phyloP scores from a whole-genome alignment of 2,113 vertebrate genomes.

The Takifugu bimaculatus region DNA sequence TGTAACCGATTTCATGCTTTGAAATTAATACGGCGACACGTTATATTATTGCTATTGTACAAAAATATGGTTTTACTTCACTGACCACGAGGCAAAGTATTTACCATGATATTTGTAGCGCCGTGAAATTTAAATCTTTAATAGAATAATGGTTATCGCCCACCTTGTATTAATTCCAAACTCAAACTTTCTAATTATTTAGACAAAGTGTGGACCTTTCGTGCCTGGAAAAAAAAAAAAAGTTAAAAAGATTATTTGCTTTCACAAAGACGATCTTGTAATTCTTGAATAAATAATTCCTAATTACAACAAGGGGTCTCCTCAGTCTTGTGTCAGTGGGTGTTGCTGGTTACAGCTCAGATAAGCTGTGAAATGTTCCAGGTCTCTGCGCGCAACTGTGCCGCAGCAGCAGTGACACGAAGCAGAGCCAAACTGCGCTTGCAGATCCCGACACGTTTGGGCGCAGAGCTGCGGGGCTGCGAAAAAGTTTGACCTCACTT shows the following conservation, averaged over 20 bases:
- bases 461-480: constrained; percentile 62
- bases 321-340: too few relatives aligned
- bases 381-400: constrained; percentile 4
- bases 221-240: too few relatives aligned
- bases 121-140: constrained; percentile 1
- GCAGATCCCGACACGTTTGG: constrained; percentile 60
- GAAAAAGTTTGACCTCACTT: constrained; percentile 76
- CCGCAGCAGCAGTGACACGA: constrained; percentile 34
- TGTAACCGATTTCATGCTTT: neutral
- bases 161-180: too few relatives aligned
- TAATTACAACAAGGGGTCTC: neutral
- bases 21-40: constrained; percentile 9
- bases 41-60: neutral
- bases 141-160: too few relatives aligned
- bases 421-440: constrained; percentile 47
- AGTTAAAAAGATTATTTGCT: too few relatives aligned
- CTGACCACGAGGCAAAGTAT: neutral
- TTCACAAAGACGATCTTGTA: too few relatives aligned
- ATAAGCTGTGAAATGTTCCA: constrained; percentile 47
- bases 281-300: neutral
- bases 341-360: constrained; percentile 31
- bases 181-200: neutral
- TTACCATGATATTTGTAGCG: neutral
- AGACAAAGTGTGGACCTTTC: neutral
- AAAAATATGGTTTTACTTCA: neutral